Conservation (phyloP, 2,888 invertebrate species). For the Tipula vernalis region DNA sequence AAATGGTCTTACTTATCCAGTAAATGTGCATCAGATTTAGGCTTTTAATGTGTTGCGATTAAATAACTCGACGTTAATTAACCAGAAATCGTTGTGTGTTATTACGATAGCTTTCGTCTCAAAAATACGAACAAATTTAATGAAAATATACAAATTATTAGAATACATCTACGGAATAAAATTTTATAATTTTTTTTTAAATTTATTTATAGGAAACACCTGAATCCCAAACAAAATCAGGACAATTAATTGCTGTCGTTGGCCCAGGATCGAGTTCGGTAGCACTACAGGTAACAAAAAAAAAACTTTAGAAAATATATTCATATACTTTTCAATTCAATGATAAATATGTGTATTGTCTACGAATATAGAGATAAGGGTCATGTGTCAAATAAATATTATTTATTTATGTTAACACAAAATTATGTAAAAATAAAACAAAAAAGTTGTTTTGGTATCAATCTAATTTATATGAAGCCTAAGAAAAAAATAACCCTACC, state of each 20-base stretch:
- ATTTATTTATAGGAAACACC: not conserved
- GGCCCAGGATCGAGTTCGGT: slow-evolving; percentile 64
- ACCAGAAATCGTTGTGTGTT: no score
- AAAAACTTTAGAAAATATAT: not conserved
- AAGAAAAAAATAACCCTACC: not conserved
- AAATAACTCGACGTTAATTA: no score
- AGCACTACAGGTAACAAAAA: slow-evolving; percentile 44
- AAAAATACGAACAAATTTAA: no score
- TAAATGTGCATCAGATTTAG: no score
- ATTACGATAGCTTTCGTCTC: no score
- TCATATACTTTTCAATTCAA: not conserved
- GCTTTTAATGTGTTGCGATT: no score
- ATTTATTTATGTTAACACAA: not conserved
- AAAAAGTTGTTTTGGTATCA: not conserved
- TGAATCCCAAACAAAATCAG: not conserved
- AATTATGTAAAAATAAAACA: not conserved
- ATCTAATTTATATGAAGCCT: not conserved
- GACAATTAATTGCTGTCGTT: slow-evolving; percentile 49
- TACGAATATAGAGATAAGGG: not conserved
- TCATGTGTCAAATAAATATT: not conserved
- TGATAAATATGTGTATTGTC: not conserved
- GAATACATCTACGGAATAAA: not conserved
- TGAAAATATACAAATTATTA: no score
- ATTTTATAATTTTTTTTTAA: not conserved
- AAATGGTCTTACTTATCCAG: no score